phyloP scores from a whole-genome alignment of 2,113 vertebrate species.

The Petrocephalus zakoni region DNA sequence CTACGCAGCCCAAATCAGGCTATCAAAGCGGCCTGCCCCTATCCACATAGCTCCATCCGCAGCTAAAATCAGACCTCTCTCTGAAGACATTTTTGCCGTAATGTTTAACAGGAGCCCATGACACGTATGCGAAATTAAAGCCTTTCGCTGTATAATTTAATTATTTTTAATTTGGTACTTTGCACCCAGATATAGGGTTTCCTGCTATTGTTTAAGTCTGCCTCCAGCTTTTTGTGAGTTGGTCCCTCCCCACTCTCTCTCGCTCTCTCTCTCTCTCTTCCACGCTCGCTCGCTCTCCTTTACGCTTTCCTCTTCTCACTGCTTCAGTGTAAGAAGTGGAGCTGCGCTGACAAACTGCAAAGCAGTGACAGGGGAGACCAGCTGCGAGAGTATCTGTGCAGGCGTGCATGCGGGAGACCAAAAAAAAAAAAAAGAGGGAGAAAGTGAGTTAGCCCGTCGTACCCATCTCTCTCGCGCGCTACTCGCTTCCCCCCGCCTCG shows the following conservation, averaged over 20 bases:
- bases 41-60: neutral
- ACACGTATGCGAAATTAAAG: conserved; percentile 13
- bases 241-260: conserved; percentile 35
- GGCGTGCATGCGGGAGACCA: neutral
- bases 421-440: neutral
- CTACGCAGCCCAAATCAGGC: neutral
- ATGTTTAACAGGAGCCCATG: neutral
- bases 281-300: conserved; percentile 23
- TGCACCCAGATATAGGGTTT: conserved; percentile 51
- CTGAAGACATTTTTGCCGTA: neutral
- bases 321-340: conserved; percentile 28
- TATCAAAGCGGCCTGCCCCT: neutral
- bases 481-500: neutral
- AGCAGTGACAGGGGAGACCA: conserved; percentile 10
- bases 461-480: neutral
- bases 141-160: conserved; percentile 19
- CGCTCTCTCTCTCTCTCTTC: conserved; percentile 19
- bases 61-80: neutral
- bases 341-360: conserved; percentile 37
- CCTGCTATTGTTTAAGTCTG: conserved; percentile 57
- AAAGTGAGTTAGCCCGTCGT: neutral
- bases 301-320: neutral
- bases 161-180: conserved; percentile 35
- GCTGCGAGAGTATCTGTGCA: neutral
- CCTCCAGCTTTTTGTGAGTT: conserved; percentile 29